Evolutionary conservation across 2,888 invertebrate genomes (phyloP).

Genomic region (Patella ulyssiponensis): DNA sequence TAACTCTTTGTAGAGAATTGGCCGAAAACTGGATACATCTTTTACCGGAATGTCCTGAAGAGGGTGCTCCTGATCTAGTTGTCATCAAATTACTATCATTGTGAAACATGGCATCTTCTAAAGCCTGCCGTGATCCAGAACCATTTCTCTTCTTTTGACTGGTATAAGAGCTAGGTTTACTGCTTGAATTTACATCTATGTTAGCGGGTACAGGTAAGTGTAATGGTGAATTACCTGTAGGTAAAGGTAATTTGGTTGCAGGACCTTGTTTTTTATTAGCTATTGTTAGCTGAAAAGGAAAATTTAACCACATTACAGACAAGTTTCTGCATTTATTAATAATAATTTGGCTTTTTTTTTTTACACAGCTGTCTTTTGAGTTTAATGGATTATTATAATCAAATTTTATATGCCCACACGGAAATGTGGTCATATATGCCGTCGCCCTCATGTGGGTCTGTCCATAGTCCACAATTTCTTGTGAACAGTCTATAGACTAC

Average conservation of each 20-base stretch:
- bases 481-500: no score
- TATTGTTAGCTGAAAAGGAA: neutral
- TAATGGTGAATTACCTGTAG: constrained; percentile 53
- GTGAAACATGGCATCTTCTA: constrained; percentile 8
- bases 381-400: no score
- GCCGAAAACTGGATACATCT: neutral
- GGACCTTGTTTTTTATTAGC: constrained; percentile 47
- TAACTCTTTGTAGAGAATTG: neutral
- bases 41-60: neutral
- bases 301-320: no score
- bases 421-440: no score
- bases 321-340: no score
- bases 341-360: no score
- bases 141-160: neutral
- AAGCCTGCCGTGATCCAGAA: neutral
- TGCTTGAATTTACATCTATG: constrained; percentile 29
- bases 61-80: neutral
- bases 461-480: no score
- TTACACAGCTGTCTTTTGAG: no score
- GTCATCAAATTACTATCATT: constrained; percentile 10
- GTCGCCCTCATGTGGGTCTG: no score
- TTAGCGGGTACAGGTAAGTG: constrained; percentile 42
- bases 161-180: neutral
- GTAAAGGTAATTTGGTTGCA: constrained; percentile 56
- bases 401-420: no score